These are phyloP conservation scores for Squalus acanthias DNA, from an alignment of 2,797 vertebrate species.

Conservation along the genomic window DNA sequence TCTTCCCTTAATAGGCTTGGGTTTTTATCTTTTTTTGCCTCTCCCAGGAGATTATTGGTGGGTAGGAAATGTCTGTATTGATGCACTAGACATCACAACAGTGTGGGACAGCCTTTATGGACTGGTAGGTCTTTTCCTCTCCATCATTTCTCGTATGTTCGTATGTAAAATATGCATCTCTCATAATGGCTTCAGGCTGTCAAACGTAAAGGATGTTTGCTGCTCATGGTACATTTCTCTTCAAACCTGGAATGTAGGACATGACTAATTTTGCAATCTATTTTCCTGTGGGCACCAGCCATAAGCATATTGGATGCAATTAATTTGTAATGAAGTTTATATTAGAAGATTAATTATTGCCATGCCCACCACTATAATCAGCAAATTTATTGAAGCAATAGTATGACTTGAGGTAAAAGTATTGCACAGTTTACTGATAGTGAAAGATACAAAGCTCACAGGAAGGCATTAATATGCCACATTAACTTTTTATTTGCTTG, in stretches of 20 bases:
- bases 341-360: neutral
- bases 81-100: neutral
- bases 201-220: neutral
- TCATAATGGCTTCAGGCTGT: neutral
- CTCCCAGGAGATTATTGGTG: neutral
- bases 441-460: neutral
- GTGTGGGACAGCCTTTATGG: neutral
- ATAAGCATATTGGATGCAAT: neutral
- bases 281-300: neutral
- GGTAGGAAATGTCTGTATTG: neutral
- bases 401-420: neutral
- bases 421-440: neutral
- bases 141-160: neutral
- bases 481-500: neutral
- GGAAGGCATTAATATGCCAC: neutral
- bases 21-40: neutral
- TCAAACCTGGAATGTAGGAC: neutral
- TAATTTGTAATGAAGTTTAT: neutral
- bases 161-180: neutral
- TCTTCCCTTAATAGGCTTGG: neutral
- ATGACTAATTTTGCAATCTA: neutral
- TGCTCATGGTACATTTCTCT: neutral
- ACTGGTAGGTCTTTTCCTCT: neutral
- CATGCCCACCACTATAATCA: neutral
- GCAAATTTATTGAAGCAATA: neutral